A percentile compares a stretch with the other conserved stretches of the same genome.
Evolutionary conservation across 2,797 vertebrate genomes (phyloP).

Genomic region (Thunnus albacares): DNA sequence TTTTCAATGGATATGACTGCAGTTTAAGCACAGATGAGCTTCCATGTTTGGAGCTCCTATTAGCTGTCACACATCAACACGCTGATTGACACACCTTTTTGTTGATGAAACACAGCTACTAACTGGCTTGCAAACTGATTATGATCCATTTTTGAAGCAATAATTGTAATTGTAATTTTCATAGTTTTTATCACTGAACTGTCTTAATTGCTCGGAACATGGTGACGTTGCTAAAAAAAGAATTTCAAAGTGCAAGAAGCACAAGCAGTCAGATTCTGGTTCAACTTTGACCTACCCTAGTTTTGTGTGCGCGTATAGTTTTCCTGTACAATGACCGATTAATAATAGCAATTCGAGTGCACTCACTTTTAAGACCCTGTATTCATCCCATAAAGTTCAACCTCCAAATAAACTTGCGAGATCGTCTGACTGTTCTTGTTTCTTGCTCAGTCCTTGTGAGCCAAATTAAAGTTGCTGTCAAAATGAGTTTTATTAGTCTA

Average conservation of each 20-base stretch:
- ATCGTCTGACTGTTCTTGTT: neutral
- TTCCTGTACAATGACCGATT: neutral
- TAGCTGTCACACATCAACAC: neutral
- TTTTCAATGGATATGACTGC: constrained; percentile 14
- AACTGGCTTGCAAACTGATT: neutral
- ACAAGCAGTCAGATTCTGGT: too few species aligned
- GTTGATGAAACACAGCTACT: neutral
- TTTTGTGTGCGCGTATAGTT: neutral
- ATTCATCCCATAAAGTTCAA: neutral
- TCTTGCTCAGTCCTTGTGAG: neutral
- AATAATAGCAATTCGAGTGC: neutral
- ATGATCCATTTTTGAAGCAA: neutral
- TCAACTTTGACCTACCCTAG: neutral
- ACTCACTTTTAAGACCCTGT: neutral
- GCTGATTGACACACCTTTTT: neutral
- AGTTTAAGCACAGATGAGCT: constrained; percentile 8
- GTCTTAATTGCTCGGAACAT: too few species aligned
- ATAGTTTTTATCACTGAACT: too few species aligned
- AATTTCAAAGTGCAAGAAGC: neutral
- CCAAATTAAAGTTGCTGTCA: neutral
- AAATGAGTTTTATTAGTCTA: neutral
- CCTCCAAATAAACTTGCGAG: neutral
- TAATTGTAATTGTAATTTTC: too few species aligned
- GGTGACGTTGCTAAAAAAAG: neutral
- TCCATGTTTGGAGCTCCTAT: neutral